Evolutionary conservation across 2,113 vertebrate genomes (phyloP), one percentile per base, ranked within the genome.

Genomic region (Genyomyrus donnyi): DNA sequence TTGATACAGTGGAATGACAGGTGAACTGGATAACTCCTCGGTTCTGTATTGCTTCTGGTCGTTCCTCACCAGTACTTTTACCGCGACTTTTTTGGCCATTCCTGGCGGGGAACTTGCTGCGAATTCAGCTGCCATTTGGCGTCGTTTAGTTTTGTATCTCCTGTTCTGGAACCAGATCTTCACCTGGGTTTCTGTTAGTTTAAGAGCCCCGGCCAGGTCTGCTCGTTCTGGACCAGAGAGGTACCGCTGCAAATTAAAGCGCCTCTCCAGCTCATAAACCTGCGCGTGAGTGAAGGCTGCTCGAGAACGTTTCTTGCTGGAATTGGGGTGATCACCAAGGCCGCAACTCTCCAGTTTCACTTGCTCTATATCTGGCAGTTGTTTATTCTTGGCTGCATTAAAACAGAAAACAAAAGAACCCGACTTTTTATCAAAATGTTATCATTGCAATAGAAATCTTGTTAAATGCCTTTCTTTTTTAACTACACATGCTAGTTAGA

Each of bases 81-180:
- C 95, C 0, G 96, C 96, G 3, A 95, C 96, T 77, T 94, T 96
- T 93, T 93, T 96, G 2, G 92, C 95, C 45, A 92, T 91, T 39
- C 85, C 42, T 83, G 91, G 88, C 0, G 88, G 85, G 17, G 91
- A 88, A 42, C 91, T 92, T 0, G 88, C 91, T 0, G 88, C 89
- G 27, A 95, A 42, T 70, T 96, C 95, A 2, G 92, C 89, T 1
- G 93, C 93, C 89, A 95, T 93, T 90, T 95, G 94, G 0, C 95
- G 94, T 89, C 95, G 95, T 91, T 97, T 97, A 70, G 96, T 97
- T 94, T 97, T 97, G 90, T 97, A 97, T 86, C 96, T 95, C 91
- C 96, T 91, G 93, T 97, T 97, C 92, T 97, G 96, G 91, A 97
- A 97, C 96, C 96, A 97, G 91, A 96, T 97, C 88, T 97, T 97